Evolutionary conservation across 1,140 invertebrate species (phyloP).

Genomic region (Cecropterus lyciades): DNA sequence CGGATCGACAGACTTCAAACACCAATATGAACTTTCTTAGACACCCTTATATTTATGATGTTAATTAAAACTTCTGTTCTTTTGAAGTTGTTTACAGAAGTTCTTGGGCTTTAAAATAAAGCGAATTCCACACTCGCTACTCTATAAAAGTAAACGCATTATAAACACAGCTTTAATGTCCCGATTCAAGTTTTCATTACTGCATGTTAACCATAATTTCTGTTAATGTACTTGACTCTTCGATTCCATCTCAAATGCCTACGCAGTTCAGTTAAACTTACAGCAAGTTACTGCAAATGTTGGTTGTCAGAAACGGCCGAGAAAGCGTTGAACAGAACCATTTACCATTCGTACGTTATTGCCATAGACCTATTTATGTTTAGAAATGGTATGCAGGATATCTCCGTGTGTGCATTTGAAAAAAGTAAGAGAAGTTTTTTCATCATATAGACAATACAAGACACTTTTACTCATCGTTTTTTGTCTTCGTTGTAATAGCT

Average conservation of each 20-base stretch:
- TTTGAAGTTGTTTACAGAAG: no score
- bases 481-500: no score
- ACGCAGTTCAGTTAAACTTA: conserved; percentile 37
- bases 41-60: no score
- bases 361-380: not conserved
- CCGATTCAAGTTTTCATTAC: conserved; percentile 10
- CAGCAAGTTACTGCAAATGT: conserved; percentile 38
- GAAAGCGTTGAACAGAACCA: conserved; percentile 38
- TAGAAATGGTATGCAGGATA: no score
- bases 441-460: no score
- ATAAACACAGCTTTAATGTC: not conserved
- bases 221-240: conserved; percentile 25
- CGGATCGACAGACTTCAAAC: no score
- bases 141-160: not conserved
- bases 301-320: conserved; percentile 35
- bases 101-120: no score
- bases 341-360: conserved; percentile 25
- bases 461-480: no score
- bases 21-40: no score
- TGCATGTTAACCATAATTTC: conserved; percentile 24
- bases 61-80: no score
- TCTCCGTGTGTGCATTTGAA: no score
- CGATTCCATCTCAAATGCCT: conserved; percentile 42
- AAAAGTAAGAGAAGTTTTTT: no score
- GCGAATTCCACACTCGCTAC: not conserved